A percentile compares a stretch with the other conserved stretches of the same genome.
phyloP scores from a whole-genome alignment of 1,140 invertebrate species.

The Drosophila tristis region DNA sequence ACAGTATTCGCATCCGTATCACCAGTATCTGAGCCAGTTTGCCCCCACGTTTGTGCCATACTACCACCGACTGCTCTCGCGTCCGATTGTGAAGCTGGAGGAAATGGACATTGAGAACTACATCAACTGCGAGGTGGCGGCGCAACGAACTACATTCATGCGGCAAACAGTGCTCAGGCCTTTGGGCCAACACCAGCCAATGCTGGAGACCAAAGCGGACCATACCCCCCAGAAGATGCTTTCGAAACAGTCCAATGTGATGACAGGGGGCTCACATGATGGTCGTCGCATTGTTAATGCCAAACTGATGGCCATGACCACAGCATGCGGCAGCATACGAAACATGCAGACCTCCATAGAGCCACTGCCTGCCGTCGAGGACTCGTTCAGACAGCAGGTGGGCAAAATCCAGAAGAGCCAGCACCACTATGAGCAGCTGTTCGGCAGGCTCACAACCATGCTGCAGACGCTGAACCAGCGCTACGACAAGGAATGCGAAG shows the following conservation, averaged over 20 bases:
- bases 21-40: conserved; percentile 47
- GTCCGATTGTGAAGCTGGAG: conserved; percentile 25
- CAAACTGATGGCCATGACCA: conserved; percentile 41
- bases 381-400: conserved; percentile 39
- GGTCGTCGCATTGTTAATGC: conserved; percentile 38
- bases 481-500: conserved; percentile 37
- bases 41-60: conserved; percentile 36
- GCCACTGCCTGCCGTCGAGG: conserved; percentile 38
- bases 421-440: conserved; percentile 40
- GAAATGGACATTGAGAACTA: conserved; percentile 63
- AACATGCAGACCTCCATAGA: conserved; percentile 4
- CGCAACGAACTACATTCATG: conserved; percentile 32
- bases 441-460: conserved; percentile 38
- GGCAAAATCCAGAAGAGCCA: conserved; percentile 59
- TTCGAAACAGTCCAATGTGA: not conserved
- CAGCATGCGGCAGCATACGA: not conserved
- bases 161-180: conserved; percentile 11
- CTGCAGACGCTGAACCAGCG: conserved; percentile 54
- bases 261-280: not conserved
- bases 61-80: conserved; percentile 35
- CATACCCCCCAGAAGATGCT: not conserved
- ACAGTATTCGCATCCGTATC: conserved; percentile 28
- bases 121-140: conserved; percentile 52
- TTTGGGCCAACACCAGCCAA: conserved; percentile 21
- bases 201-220: conserved; percentile 1